phyloP scores from a whole-genome alignment of 2,888 invertebrate genomes.

The Agrypnus murinus region DNA sequence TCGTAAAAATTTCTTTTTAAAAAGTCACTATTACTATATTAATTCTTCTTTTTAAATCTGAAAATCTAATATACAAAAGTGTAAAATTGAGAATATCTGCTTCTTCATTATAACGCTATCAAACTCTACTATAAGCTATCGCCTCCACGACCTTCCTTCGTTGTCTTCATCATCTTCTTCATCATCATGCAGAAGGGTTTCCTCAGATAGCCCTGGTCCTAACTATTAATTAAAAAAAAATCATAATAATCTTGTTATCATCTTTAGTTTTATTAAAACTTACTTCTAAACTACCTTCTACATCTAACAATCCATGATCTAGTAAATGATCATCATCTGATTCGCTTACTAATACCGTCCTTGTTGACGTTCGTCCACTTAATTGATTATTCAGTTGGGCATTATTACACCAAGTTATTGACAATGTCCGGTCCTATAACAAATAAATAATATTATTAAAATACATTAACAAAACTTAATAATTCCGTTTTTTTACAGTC shows the following conservation, averaged over 20 bases:
- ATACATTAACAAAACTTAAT: no score
- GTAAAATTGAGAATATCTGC: constrained; percentile 46
- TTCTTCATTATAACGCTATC: constrained; percentile 22
- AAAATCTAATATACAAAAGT: constrained; percentile 48
- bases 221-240: constrained; percentile 56
- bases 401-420: constrained; percentile 68
- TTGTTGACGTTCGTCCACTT: constrained; percentile 59
- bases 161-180: constrained; percentile 92
- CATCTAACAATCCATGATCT: constrained; percentile 68
- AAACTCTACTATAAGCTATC: constrained; percentile 74
- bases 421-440: constrained; percentile 68
- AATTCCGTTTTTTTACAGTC: no score
- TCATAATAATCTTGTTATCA: constrained; percentile 3
- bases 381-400: constrained; percentile 63
- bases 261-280: constrained; percentile 45
- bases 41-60: constrained; percentile 19
- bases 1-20: constrained; percentile 10
- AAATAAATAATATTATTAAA: constrained; percentile 38
- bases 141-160: constrained; percentile 92
- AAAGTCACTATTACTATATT: constrained; percentile 19
- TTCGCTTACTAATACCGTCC: constrained; percentile 68
- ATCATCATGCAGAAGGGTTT: constrained; percentile 84
- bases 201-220: constrained; percentile 73
- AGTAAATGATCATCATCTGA: constrained; percentile 70
- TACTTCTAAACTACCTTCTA: constrained; percentile 71